These are phyloP conservation scores for Tipula vernalis DNA, from an alignment of 2,888 invertebrate genomes.

Conservation along the genomic window DNA sequence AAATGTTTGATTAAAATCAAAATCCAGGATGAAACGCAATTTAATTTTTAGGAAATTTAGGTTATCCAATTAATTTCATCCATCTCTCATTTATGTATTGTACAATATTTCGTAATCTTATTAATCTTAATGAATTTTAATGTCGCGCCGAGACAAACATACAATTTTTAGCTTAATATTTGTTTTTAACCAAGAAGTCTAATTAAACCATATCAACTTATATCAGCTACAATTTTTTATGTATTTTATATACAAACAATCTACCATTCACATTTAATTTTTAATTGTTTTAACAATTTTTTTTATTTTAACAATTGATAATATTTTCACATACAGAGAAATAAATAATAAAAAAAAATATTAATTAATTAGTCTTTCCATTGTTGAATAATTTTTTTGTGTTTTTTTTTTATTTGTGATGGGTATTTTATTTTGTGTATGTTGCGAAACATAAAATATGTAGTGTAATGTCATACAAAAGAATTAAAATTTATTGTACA, in stretches of 20 bases:
- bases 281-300: not conserved
- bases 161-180: not conserved
- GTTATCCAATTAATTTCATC: not conserved
- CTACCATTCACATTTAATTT: not conserved
- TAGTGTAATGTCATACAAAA: conserved; percentile 4
- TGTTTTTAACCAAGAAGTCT: not conserved
- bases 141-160: not conserved
- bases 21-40: no score
- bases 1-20: no score
- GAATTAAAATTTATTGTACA: not conserved
- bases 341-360: not conserved
- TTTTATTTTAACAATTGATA: not conserved
- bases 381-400: not conserved
- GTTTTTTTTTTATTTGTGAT: not conserved
- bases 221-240: not conserved
- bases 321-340: not conserved
- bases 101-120: not conserved
- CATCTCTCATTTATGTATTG: not conserved
- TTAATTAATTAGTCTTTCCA: not conserved
- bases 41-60: not conserved
- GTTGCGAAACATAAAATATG: not conserved
- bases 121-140: not conserved
- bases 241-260: not conserved
- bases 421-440: not conserved
- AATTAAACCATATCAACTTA: not conserved